Evolutionary conservation across 2,797 vertebrate species (phyloP), one percentile per base, ranked within the genome.

Genomic region (Eutrigla gurnardus): DNA sequence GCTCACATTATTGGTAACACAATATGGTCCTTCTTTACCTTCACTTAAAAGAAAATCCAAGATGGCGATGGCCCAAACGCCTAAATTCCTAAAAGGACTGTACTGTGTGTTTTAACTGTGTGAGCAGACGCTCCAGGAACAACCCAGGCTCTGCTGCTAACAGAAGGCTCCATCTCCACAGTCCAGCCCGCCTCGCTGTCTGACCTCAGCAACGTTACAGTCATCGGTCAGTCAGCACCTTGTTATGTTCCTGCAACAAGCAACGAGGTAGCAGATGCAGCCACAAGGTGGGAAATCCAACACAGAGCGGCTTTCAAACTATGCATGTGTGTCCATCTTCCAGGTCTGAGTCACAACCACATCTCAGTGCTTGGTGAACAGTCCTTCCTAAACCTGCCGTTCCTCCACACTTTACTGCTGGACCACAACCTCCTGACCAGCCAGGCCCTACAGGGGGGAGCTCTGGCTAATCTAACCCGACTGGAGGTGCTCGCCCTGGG

Each of bases 371-470:
- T 96, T 36, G 69, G 50, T 46, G 83, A 88, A 8, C 87, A 88
- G 0, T 89, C 94, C 64, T 95, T 96, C 81, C 84, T 86, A 7
- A 91, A 93, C 72, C 92, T 96, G 39, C 81, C 83, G 0, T 63
- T 83, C 33, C 88, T 96, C 64, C 84, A 33, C 75, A 94, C 89
- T 0, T 75, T 97, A 73, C 78, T 91, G 33, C 78, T 97, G 88
- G 95, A 94, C 65, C 92, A 95, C 86, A 96, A 96, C 81, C 89
- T 67, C 10, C 90, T 96, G 81, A 89, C 92, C 37, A 93, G 91
- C 53, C 70, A 91, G 35, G 81, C 93, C 12, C 86, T 97, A 18
- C 81, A 87, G 0, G 88, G 89, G 1, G 86, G 80, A 32, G 92
- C 93, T 6, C 94, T 96, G 86, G 87, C 86, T 73, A 77, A 88